These are phyloP conservation scores for Podargus strigoides DNA, from an alignment of 2,797 vertebrate genomes.

Conservation along the genomic window DNA sequence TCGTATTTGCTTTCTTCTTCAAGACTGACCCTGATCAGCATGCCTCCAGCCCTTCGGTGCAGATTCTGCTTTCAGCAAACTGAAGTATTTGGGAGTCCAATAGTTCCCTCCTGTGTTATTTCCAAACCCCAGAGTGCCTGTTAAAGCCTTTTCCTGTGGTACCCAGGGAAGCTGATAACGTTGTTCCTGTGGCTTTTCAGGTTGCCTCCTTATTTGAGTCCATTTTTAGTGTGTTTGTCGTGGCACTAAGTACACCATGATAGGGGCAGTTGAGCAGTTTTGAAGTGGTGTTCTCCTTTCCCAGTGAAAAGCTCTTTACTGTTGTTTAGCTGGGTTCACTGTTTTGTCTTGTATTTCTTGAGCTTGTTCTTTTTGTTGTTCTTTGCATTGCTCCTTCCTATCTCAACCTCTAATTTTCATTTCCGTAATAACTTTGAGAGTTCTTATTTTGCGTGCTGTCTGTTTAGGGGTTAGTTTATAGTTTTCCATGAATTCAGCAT, in stretches of 20 bases:
- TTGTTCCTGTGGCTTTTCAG: not conserved
- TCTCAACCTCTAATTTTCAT: not conserved
- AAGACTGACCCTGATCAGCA: not conserved
- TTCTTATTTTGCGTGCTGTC: not conserved
- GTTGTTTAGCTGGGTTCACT: not conserved
- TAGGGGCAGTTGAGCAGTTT: not conserved
- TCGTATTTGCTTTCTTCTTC: not conserved
- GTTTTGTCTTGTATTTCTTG: not conserved
- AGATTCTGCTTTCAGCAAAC: not conserved
- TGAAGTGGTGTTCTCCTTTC: not conserved
- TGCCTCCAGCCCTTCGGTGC: not conserved
- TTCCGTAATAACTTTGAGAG: not conserved
- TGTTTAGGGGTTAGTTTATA: not conserved
- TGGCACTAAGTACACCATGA: accelerated
- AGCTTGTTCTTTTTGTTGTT: not conserved
- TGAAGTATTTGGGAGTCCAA: not conserved
- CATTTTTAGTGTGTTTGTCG: not conserved
- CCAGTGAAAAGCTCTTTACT: not conserved
- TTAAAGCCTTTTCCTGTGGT: not conserved
- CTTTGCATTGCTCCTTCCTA: not conserved
- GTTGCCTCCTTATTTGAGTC: not conserved
- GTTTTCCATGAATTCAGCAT: slow-evolving; percentile 3
- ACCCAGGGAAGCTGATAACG: too few relatives aligned
- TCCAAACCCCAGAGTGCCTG: not conserved
- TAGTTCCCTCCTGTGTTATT: not conserved